Evolutionary conservation across 2,113 vertebrate genomes (phyloP).

Genomic region (Atrichornis clamosus): DNA sequence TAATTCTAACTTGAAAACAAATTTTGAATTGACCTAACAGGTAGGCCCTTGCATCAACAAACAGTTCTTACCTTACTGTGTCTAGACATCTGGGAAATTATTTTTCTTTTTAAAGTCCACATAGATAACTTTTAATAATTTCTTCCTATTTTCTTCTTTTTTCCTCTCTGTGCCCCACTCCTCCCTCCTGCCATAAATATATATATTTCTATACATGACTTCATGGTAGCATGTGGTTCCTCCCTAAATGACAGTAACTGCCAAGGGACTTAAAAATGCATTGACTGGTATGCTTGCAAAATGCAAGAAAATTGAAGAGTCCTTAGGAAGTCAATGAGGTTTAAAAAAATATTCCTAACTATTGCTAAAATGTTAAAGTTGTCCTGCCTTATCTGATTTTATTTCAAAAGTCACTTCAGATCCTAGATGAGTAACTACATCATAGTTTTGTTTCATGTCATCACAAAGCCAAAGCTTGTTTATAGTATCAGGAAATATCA

Average conservation of each 20-base stretch:
- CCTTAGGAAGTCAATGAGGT: background rate
- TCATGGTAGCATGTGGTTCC: background rate
- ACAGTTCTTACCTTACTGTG: background rate
- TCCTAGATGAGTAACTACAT: background rate
- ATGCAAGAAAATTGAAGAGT: background rate
- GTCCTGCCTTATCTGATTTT: background rate
- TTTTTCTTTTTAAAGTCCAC: background rate
- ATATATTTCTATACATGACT: background rate
- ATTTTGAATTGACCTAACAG: background rate
- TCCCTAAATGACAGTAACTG: background rate
- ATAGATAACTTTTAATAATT: background rate
- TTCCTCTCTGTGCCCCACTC: accelerated
- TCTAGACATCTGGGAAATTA: background rate
- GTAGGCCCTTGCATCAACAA: background rate
- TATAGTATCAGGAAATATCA: background rate
- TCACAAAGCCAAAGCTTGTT: background rate
- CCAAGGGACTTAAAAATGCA: background rate
- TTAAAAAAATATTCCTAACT: background rate
- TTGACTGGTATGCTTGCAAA: background rate
- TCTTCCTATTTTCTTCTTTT: background rate
- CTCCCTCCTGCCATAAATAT: background rate
- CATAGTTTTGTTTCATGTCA: background rate
- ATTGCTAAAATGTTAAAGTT: background rate
- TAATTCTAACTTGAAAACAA: background rate
- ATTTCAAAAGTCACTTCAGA: background rate